Percentiles rank a stretch among this genome's conserved stretches.
Evolutionary conservation across 64 coral and sea anemone genomes (phyloP).

Genomic region (Anthopleura sola): DNA sequence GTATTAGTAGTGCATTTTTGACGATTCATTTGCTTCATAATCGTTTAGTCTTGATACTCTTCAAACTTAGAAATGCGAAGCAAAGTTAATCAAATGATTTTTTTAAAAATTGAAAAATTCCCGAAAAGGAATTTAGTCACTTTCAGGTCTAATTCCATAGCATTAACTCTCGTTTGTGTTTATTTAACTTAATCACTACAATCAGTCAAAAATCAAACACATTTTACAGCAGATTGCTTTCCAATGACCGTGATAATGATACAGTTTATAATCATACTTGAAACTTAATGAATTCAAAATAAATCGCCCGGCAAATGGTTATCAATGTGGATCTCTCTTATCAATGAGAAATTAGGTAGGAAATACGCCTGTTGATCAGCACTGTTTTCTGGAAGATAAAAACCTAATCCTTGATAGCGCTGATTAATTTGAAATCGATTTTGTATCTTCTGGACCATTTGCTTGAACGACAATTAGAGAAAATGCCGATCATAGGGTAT

Average conservation of each 20-base stretch:
- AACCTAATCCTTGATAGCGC: background rate
- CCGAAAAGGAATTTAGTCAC: background rate
- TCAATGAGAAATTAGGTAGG: background rate
- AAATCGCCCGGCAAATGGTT: background rate
- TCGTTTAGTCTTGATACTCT: background rate
- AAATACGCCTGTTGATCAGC: background rate
- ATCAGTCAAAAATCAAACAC: background rate
- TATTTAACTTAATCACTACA: background rate
- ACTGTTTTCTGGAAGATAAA: background rate
- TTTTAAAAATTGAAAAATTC: background rate
- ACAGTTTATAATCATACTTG: background rate
- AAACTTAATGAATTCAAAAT: background rate
- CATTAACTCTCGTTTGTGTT: background rate
- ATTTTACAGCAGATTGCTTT: background rate
- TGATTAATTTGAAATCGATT: background rate
- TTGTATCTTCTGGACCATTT: background rate
- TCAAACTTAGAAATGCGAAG: background rate
- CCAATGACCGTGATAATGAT: background rate
- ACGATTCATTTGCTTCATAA: background rate
- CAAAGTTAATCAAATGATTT: background rate
- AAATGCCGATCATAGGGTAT: background rate
- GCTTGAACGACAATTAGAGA: background rate
- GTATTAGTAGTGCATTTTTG: background rate
- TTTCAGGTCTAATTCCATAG: background rate
- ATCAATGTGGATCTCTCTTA: background rate